Evolutionary conservation across 2,797 vertebrate genomes (phyloP), one percentile per base, ranked within the genome.

Genomic region (Smutsia gigantea): DNA sequence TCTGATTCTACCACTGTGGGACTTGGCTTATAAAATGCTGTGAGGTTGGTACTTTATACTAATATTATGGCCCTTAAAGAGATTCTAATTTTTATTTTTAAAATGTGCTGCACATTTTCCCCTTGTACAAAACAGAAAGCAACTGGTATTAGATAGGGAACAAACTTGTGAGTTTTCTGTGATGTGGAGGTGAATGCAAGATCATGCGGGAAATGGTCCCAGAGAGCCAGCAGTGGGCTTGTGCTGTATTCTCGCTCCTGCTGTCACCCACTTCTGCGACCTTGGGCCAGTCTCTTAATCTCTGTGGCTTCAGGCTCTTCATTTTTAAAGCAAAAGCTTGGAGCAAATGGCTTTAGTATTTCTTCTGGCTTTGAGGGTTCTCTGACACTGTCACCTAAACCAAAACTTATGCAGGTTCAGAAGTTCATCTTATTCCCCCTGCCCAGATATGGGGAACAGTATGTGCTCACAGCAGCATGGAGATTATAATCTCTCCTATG

Each of bases 31-130:
- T 19, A 25, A 87, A 90, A 25, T 59, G n/a, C 25, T 25, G 10
- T 5, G 37, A 42, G 8, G 68, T 46, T 53, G 29, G n/a, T 29
- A 53, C 11, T 72, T 39, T 10, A 49, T 74, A 51, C 77, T 53
- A 53, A 34, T 57, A 21, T 42, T 34, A 13, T 42, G 55, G 46
- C 29, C 49, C 37, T 19, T 69, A 53, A 71, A 51, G 25, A 46
- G 3, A n/a, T 71, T 49, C 37, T 75, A 5, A 37, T 46, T 87
- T 81, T 91, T 59, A 37, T 84, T 92, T 7, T 72, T 87, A 77
- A 94, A 75, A 79, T 59, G 12, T 71, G 37, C 18, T 19, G 29
- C 1, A 39, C 7, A 59, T 25, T 34, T 81, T 68, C 86, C 82
- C 64, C 53, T 21, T 21, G 46, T 12, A 79, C 37, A 39, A 88